Percentiles rank a stretch among this genome's conserved stretches.
phyloP scores from a whole-genome alignment of 2,113 vertebrate species.

The Scytalopus superciliaris region DNA sequence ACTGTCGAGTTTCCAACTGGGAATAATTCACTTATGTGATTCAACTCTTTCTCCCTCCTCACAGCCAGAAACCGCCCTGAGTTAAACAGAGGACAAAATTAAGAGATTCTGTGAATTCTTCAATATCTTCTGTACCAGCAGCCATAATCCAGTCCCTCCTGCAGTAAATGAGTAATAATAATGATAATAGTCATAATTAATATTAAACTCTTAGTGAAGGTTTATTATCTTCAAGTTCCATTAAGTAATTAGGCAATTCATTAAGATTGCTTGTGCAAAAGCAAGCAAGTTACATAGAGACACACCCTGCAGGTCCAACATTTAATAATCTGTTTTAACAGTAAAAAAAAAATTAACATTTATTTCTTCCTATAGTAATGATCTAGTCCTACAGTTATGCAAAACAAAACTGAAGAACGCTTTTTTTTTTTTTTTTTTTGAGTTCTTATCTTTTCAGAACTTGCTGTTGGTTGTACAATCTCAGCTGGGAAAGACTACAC shows the following conservation, averaged over 20 bases:
- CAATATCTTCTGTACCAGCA: slow-evolving; percentile 9
- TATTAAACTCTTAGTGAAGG: slow-evolving; percentile 13
- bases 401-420: not conserved
- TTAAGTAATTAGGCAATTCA: slow-evolving; percentile 50
- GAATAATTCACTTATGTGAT: slow-evolving; percentile 30
- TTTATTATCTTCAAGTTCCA: slow-evolving; percentile 52
- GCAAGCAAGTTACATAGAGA: slow-evolving; percentile 23
- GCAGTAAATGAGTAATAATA: slow-evolving; percentile 37
- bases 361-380: not conserved
- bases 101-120: not conserved
- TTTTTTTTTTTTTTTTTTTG: no score
- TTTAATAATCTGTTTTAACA: not conserved
- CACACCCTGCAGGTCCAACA: slow-evolving; percentile 27
- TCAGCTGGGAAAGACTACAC: not conserved
- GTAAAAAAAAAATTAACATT: not conserved
- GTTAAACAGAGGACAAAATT: slow-evolving; percentile 24
- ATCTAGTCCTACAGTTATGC: not conserved
- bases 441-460: not conserved
- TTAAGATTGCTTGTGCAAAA: slow-evolving; percentile 17
- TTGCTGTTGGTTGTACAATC: not conserved
- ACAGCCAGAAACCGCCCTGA: slow-evolving; percentile 43
- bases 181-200: slow-evolving; percentile 50
- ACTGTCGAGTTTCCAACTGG: slow-evolving; percentile 3
- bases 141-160: not conserved
- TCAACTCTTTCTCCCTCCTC: slow-evolving; percentile 33